Evolutionary conservation across 2,888 invertebrate genomes (phyloP).

Genomic region (Trichopoda pennipes): DNA sequence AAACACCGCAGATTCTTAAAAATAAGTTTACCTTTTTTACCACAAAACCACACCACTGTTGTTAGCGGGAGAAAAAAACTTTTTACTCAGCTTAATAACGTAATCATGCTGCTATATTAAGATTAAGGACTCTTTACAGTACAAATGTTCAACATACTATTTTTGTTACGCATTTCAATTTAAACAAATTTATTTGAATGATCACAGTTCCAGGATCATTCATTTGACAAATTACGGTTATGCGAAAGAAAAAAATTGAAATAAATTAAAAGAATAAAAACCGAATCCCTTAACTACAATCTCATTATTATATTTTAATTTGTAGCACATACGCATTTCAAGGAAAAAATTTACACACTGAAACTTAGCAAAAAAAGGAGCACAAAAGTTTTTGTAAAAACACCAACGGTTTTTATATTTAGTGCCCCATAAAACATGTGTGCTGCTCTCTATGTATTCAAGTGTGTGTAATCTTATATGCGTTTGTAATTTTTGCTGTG

Average conservation of each 20-base stretch:
- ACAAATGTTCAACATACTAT: too few relatives aligned
- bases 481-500: conserved; percentile 46
- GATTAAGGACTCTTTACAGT: too few relatives aligned
- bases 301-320: conserved; percentile 68
- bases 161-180: too few relatives aligned
- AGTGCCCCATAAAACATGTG: conserved; percentile 52
- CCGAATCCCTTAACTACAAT: conserved; percentile 60
- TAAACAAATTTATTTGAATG: background rate
- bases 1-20: too few relatives aligned
- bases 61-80: too few relatives aligned
- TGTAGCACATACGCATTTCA: conserved; percentile 59
- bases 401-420: conserved; percentile 46
- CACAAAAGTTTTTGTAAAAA: conserved; percentile 50
- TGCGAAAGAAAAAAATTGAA: conserved; percentile 31
- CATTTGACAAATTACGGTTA: conserved; percentile 56
- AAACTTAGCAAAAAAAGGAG: conserved; percentile 8
- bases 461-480: background rate
- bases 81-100: too few relatives aligned
- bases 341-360: conserved; percentile 22
- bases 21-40: too few relatives aligned
- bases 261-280: conserved; percentile 16
- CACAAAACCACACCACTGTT: too few relatives aligned
- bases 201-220: background rate
- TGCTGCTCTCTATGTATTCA: background rate
- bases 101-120: too few relatives aligned